Evolutionary conservation across 1,140 invertebrate species (phyloP).

Genomic region (Cherax quadricarinatus): DNA sequence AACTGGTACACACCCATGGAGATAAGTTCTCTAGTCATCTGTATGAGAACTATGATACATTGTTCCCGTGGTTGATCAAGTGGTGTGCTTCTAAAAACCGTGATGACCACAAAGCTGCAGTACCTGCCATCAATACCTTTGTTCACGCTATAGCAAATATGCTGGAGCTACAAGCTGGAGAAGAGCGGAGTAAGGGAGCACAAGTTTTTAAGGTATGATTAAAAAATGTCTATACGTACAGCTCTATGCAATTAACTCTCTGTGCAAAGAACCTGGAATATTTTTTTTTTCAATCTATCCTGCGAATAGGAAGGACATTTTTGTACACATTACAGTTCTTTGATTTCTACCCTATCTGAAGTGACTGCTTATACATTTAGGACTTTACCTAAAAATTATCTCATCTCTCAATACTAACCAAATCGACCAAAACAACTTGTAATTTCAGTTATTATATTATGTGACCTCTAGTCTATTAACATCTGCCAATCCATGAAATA

Average conservation of each 20-base stretch:
- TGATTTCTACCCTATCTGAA: too few relatives aligned
- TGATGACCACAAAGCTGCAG: slow-evolving; percentile 50
- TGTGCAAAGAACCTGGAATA: too few relatives aligned
- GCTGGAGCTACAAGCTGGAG: slow-evolving; percentile 26
- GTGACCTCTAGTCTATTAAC: too few relatives aligned
- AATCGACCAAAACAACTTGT: too few relatives aligned
- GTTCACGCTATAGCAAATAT: slow-evolving; percentile 33
- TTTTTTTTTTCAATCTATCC: neutral
- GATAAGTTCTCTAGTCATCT: slow-evolving; percentile 48
- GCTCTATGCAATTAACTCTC: neutral
- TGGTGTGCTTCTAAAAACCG: slow-evolving; percentile 41
- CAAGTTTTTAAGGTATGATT: slow-evolving; percentile 50
- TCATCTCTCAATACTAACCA: too few relatives aligned
- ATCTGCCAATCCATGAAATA: too few relatives aligned
- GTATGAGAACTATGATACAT: slow-evolving; percentile 29
- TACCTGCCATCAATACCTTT: slow-evolving; percentile 55
- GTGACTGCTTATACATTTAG: too few relatives aligned
- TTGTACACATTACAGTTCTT: too few relatives aligned
- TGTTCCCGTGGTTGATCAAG: slow-evolving; percentile 47
- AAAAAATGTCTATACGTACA: neutral
- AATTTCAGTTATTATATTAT: too few relatives aligned
- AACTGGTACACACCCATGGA: slow-evolving; percentile 46
- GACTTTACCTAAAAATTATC: too few relatives aligned
- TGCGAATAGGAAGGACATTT: too few relatives aligned
- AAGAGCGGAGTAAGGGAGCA: slow-evolving; percentile 21